phyloP scores from a whole-genome alignment of 1,140 invertebrate genomes.

The Saxidomus purpurata region DNA sequence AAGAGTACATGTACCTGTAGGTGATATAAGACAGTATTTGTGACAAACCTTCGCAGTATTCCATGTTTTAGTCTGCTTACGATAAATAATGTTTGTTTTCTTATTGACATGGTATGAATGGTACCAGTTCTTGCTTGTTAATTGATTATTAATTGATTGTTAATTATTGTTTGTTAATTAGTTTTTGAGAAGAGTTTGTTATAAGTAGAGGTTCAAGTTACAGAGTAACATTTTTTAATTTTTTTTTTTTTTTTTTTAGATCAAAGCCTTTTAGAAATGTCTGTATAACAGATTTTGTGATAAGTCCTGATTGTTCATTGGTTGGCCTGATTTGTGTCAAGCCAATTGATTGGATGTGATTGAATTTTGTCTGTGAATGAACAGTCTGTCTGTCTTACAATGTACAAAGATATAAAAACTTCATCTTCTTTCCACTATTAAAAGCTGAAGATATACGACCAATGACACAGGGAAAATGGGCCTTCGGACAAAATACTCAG shows the following conservation, averaged over 20 bases:
- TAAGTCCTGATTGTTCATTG: neutral
- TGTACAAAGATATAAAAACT: neutral
- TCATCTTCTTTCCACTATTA: too few relatives aligned
- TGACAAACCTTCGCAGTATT: neutral
- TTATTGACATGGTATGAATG: conserved; percentile 10
- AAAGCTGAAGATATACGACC: too few relatives aligned
- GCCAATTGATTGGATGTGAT: neutral
- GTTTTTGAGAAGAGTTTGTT: neutral
- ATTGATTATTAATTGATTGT: conserved; percentile 20
- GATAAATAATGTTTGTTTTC: neutral
- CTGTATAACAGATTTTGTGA: conserved; percentile 30
- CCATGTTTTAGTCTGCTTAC: conserved; percentile 15
- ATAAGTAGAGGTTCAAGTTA: neutral
- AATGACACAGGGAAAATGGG: too few relatives aligned
- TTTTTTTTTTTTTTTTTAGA: neutral
- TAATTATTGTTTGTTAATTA: neutral
- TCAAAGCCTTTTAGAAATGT: conserved; percentile 1
- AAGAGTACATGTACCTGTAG: too few relatives aligned
- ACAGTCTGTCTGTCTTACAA: neutral
- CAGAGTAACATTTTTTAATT: neutral
- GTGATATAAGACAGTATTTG: conserved; percentile 23
- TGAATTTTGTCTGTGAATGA: neutral
- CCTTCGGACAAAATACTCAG: too few relatives aligned
- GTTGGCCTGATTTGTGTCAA: neutral
- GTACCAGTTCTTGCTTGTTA: neutral